Base-by-base conservation (phyloP, 2,113 vertebrate genomes). In the Dolichallabes microphthalmus region DNA sequence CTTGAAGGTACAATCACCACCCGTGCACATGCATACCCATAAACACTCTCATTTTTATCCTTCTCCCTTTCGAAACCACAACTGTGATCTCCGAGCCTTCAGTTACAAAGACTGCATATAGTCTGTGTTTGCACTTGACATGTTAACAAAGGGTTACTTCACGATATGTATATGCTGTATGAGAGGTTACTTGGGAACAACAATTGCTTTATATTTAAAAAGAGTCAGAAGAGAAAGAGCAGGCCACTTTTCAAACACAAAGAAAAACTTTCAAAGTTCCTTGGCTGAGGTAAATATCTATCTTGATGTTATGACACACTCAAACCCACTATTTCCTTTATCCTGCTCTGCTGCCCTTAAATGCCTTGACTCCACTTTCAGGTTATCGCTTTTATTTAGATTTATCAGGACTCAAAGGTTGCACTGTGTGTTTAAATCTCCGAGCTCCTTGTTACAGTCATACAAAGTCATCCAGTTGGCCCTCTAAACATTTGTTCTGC, bases 401-500 rank as follows among this genome's bases (percentile, higher is more conserved):
- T 73, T 63, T 50, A 84, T 71, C 39, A 81, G 32, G 58, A 19
- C 82, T 82, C n/a, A 53, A 19, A 61, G 68, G n/a, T 64, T 55
- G 77, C 17, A 20, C 32, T 20, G 22, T 53, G 50, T 83, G 63
- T 57, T 68, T 76, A 82, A 74, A 64, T 60, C 82, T 50, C 12
- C 81, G 69, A 27, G 75, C 39, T 55, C 58, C 75, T 69, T 86
- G 80, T 53, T 83, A 83, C 39, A 87, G 64, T 85, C 77, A 80
- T 78, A 83, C 87, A 88, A 52, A 85, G 77, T 86, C 50, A 32
- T 86, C 92, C 94, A 94, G 94, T 94, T 94, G 94, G 90, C 88
- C 85, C 87, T 87, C 92, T 87, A 87, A 91, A 86, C 93, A 94
- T 94, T 93, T 95, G 94, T 93, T 91, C 90, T 92, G 89, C 88